Evolutionary conservation across 2,797 vertebrate genomes (phyloP).

Genomic region (Karalla daura): DNA sequence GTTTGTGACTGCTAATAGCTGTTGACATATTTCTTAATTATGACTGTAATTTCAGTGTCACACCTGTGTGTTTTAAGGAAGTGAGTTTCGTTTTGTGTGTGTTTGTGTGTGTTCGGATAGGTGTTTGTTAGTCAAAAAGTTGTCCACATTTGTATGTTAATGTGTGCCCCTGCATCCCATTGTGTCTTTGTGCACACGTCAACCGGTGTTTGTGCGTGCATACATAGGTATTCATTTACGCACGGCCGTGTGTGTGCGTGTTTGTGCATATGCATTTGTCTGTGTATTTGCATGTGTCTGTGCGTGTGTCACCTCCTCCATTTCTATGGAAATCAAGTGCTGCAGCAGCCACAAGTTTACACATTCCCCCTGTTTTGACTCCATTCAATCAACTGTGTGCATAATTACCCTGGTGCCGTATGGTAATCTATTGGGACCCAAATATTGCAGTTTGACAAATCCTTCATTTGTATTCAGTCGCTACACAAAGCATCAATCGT

Average conservation of each 20-base stretch:
- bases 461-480: conserved; percentile 87
- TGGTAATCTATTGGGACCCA: conserved; percentile 86
- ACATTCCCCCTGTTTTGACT: conserved; percentile 84
- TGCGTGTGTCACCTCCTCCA: conserved; percentile 68
- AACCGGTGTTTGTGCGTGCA: conserved; percentile 26
- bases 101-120: conserved; percentile 7
- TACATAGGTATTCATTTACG: conserved; percentile 22
- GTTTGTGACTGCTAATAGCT: conserved; percentile 27
- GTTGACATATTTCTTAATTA: conserved; percentile 40
- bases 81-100: conserved; percentile 6
- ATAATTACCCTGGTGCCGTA: conserved; percentile 85
- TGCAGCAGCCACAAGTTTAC: conserved; percentile 81
- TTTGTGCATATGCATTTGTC: conserved; percentile 43
- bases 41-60: conserved; percentile 19
- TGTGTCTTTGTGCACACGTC: conserved; percentile 36
- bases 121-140: conserved; percentile 40
- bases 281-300: conserved; percentile 53
- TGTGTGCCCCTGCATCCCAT: conserved; percentile 36
- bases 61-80: conserved; percentile 16
- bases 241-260: conserved; percentile 2
- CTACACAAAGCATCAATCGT: conserved; percentile 87
- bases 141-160: conserved; percentile 44
- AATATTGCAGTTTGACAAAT: conserved; percentile 89
- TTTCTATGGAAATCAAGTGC: conserved; percentile 83
- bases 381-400: conserved; percentile 86